phyloP scores from a whole-genome alignment of 1,140 invertebrate species.

The Aphaenogaster floridana region DNA sequence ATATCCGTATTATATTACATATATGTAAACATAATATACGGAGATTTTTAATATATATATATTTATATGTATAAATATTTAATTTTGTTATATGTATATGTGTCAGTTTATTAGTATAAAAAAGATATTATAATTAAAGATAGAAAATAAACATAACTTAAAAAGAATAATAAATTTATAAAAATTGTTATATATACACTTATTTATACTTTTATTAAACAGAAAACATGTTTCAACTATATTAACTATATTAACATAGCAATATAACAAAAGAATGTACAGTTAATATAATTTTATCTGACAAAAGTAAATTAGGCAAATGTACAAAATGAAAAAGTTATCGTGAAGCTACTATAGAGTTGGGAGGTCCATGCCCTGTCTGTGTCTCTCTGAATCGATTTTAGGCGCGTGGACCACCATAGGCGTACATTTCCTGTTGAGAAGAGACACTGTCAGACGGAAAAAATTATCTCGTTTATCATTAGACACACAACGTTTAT shows the following conservation, averaged over 20 bases:
- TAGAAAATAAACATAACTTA: not conserved
- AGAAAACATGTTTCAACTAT: not conserved
- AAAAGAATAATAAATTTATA: not conserved
- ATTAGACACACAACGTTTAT: not conserved
- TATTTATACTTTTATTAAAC: not conserved
- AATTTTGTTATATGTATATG: not conserved
- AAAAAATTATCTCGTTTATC: not conserved
- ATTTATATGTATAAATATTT: not conserved
- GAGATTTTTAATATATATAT: not conserved
- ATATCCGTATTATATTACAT: too few relatives aligned
- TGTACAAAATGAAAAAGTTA: conserved; percentile 63
- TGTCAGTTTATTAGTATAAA: not conserved
- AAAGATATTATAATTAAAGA: not conserved
- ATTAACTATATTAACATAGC: not conserved
- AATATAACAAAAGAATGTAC: not conserved
- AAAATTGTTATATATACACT: not conserved
- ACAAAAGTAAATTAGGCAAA: not conserved
- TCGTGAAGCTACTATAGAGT: conserved; percentile 66
- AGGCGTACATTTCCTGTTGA: conserved; percentile 61
- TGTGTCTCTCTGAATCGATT: conserved; percentile 81
- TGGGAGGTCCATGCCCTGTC: conserved; percentile 78
- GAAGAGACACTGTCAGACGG: not conserved
- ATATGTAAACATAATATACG: not conserved
- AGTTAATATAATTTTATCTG: not conserved
- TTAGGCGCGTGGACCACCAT: conserved; percentile 77